Percentiles rank a stretch among this genome's conserved stretches.
Conservation (phyloP, 2,888 invertebrate genomes). For the Pseudococcus jackbeardsleyi region DNA sequence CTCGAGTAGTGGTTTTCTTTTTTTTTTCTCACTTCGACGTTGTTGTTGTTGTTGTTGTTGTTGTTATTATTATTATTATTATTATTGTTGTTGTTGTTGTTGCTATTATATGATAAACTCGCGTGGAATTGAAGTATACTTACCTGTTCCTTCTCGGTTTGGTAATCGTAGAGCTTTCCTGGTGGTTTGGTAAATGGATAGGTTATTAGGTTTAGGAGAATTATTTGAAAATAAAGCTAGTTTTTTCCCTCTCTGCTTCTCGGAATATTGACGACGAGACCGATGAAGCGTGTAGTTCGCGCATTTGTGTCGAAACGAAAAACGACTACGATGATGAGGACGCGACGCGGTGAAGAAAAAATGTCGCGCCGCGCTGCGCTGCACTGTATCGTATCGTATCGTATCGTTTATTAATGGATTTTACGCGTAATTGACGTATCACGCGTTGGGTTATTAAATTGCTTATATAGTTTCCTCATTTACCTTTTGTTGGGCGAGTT, state of each 20-base stretch:
- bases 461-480: slow-evolving; percentile 41
- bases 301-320: neutral
- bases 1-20: neutral
- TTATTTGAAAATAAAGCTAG: slow-evolving; percentile 14
- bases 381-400: too few relatives aligned
- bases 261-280: slow-evolving; percentile 35
- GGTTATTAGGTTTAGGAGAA: neutral
- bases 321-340: neutral
- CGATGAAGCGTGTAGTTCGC: neutral
- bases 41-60: neutral
- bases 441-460: slow-evolving; percentile 38
- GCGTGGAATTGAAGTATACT: slow-evolving; percentile 20
- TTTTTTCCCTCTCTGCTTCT: neutral
- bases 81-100: too few relatives aligned
- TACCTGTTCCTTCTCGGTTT: neutral
- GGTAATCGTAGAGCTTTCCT: neutral
- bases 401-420: slow-evolving; percentile 52
- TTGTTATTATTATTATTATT: too few relatives aligned
- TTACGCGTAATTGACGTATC: slow-evolving; percentile 55
- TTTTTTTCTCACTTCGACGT: neutral
- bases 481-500: slow-evolving; percentile 50
- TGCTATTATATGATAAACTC: slow-evolving; percentile 20
- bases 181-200: neutral
- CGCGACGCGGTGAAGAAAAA: slow-evolving; percentile 23
- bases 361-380: slow-evolving; percentile 36